Base-by-base conservation (phyloP, 1,140 invertebrate species). In the Ceratosolen solmsi region DNA sequence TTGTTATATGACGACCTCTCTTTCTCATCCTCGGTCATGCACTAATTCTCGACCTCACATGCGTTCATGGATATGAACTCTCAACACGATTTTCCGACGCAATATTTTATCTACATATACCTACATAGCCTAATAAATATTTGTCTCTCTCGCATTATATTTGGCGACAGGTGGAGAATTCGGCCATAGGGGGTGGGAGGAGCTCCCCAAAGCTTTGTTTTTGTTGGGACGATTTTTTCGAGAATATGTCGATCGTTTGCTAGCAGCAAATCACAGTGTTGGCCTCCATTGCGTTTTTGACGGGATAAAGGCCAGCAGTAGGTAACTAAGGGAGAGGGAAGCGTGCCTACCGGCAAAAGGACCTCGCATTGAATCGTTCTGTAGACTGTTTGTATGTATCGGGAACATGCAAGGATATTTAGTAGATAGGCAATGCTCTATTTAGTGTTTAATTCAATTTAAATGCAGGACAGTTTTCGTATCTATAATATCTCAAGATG, bases 361-460 rank as follows among this genome's bases (percentile, higher is more conserved):
- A 75, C 0, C 54, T 13, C 17, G 63, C 30, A 33, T 68, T 38
- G 33, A 36, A 38, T 68, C 2, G 20, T 15, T 38, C n/a, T 5
- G 25, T 49, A 7, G 70, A 17, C 20, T 25, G 68, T 38, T 0
- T 20, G 33, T 25, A 22, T 68, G 63, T 20, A 13, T 33, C 25
- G 9, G 63, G 11, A 3, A 22, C 27, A 13, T 33, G 11, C 71
- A 25, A 2, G 22, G 20, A 25, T 11, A 38, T 71, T 46, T 71
- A 36, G 68, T 36, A 38, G 15, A 70, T 58, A 71, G 38, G 58
- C 78, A 72, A 60, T 79, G 49, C 9, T 56, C 41, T 65, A 74
- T 80, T 80, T 80, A 51, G 71, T 2, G 38, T 80, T 80, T 80
- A 72, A 80, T 74, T 80, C 70, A 74, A 74, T 80, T 63, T 54